Percentiles rank a stretch among this genome's conserved stretches.
These are phyloP conservation scores for Diabrotica undecimpunctata DNA, from an alignment of 1,140 invertebrate genomes.

Conservation along the genomic window DNA sequence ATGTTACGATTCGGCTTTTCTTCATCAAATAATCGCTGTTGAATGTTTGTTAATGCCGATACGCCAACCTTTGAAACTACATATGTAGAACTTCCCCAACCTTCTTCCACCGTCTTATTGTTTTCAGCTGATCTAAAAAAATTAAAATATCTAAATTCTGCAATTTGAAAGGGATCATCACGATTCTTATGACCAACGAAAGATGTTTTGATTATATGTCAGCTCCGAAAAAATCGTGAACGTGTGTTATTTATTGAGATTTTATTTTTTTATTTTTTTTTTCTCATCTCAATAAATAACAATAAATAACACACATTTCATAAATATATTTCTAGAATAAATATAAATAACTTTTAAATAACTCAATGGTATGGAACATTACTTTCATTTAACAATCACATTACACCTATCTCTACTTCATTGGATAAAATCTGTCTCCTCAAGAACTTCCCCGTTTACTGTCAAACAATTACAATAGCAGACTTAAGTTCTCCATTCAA, in stretches of 20 bases:
- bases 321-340: no score
- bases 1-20: slow-evolving; percentile 52
- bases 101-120: slow-evolving; percentile 51
- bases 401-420: no score
- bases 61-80: slow-evolving; percentile 64
- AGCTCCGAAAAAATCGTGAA: not conserved
- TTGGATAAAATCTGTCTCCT: no score
- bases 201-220: not conserved
- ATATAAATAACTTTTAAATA: no score
- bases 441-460: no score
- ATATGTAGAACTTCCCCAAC: slow-evolving; percentile 62
- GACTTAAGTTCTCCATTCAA: no score
- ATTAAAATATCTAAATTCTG: not conserved
- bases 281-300: no score
- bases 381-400: no score
- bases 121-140: slow-evolving; percentile 50
- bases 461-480: no score
- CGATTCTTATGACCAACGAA: not conserved
- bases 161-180: not conserved
- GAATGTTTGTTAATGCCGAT: slow-evolving; percentile 57
- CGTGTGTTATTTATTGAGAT: not conserved
- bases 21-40: slow-evolving; percentile 55
- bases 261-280: no score
- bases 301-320: no score
- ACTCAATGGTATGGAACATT: no score